Base-by-base conservation (phyloP, 2,113 vertebrate genomes). In the Penelope pileata region DNA sequence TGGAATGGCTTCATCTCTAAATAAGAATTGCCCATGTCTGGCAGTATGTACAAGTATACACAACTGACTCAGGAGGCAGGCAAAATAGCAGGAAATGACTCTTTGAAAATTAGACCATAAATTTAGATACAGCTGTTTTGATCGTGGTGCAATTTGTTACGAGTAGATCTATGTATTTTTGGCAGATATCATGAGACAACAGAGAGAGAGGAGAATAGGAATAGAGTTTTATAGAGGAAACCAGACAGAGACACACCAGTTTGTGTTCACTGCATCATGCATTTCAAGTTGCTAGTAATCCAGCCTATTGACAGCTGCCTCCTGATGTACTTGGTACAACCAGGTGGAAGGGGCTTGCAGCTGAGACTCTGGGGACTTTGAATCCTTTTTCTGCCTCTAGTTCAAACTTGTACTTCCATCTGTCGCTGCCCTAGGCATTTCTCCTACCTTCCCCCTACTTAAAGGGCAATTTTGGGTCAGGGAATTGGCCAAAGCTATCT, bases 81-180 rank as follows among this genome's bases (percentile, higher is more conserved):
- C 51, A 85, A 95, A 96, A 96, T 74, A 92, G 76, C 79, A 96
- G 95, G 93, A 95, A 96, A 91, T 96, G 10, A 94, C 54, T 90
- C 83, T 68, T 89, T 92, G 77, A 88, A 95, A 96, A 97, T 93
- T 80, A 84, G 76, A 79, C 80, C 4, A 3, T 92, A 97, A 92
- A 96, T 96, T 94, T 93, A 94, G 50, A 88, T 94, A 80, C 78
- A 81, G 78, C 48, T 76, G 66, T 90, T 92, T 72, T 83, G 78
- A 95, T 86, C 59, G 58, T 93, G 90, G 90, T 72, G 63, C 73
- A 38, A 91, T 78, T 72, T 83, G 47, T 85, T 91, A 67, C 9
- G 12, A 89, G 74, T 67, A 92, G 88, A 95, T 95, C 53, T 60
- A 78, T 68, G n/a, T 47, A 30, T 43, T 91, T 94, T 88, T 90